Evolutionary conservation across 2,797 vertebrate genomes (phyloP).

Genomic region (Cirrhinus mrigala): DNA sequence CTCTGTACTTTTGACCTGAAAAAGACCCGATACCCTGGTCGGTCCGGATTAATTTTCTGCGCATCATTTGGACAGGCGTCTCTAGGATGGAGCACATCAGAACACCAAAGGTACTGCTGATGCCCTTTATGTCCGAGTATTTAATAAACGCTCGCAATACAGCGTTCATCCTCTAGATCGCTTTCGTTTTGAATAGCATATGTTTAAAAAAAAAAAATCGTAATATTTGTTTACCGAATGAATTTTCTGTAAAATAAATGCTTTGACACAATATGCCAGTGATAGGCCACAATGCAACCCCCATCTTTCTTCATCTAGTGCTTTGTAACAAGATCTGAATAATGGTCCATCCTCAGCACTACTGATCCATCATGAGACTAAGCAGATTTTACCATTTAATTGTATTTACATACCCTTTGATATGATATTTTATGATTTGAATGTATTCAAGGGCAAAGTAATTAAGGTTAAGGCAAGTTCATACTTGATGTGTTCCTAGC

Average conservation of each 20-base stretch:
- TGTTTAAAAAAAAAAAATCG: neutral
- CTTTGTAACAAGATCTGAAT: constrained; percentile 30
- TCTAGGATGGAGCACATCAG: constrained; percentile 66
- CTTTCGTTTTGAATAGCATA: neutral
- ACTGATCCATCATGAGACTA: neutral
- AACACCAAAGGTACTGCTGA: constrained; percentile 63
- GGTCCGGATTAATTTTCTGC: constrained; percentile 47
- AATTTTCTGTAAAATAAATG: neutral
- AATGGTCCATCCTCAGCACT: constrained; percentile 14
- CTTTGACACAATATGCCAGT: neutral
- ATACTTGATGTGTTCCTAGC: neutral
- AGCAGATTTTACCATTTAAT: neutral
- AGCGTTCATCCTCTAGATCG: neutral
- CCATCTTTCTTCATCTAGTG: constrained; percentile 28
- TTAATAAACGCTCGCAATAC: neutral
- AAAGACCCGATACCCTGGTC: neutral
- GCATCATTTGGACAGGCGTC: constrained; percentile 52
- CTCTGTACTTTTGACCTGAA: neutral
- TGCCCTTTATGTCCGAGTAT: neutral
- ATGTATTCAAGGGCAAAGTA: neutral
- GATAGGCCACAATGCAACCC: constrained; percentile 31
- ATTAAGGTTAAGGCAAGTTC: neutral
- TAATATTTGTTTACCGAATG: neutral
- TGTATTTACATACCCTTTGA: neutral
- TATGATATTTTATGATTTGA: neutral